phyloP scores from a whole-genome alignment of 2,113 vertebrate species.

The Nicator chloris region DNA sequence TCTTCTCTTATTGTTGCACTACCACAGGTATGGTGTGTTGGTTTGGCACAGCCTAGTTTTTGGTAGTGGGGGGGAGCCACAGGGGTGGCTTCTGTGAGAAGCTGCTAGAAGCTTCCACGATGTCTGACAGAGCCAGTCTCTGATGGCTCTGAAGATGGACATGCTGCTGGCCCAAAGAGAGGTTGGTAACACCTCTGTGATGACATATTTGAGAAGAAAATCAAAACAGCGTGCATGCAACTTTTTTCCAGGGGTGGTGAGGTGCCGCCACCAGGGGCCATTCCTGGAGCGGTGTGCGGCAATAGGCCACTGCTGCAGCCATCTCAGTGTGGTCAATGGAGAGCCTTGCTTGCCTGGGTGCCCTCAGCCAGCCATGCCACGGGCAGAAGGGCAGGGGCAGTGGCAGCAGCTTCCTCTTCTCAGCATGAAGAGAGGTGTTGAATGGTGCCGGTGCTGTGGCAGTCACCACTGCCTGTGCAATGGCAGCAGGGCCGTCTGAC shows the following conservation, averaged over 20 bases:
- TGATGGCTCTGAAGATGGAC: not conserved
- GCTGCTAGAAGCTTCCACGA: not conserved
- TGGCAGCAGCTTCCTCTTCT: rapidly evolving
- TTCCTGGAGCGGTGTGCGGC: rapidly evolving
- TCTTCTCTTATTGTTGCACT: no score
- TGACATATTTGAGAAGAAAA: not conserved
- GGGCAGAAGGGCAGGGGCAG: not conserved
- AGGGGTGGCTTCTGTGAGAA: not conserved
- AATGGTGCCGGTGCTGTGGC: rapidly evolving
- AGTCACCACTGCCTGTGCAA: not conserved
- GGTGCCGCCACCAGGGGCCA: not conserved
- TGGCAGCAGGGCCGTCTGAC: rapidly evolving
- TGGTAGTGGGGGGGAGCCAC: not conserved
- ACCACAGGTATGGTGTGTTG: no score
- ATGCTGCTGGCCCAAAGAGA: not conserved
- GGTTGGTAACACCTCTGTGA: not conserved
- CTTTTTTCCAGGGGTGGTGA: not conserved
- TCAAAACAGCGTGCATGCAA: not conserved
- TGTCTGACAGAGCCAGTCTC: not conserved
- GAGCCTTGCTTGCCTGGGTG: not conserved
- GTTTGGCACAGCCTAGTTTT: not conserved
- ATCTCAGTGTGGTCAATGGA: not conserved
- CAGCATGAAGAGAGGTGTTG: not conserved
- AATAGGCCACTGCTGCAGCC: no score
- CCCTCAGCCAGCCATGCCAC: not conserved